Evolutionary conservation across 2,113 vertebrate species (phyloP).

Genomic region (Sceloporus undulatus): DNA sequence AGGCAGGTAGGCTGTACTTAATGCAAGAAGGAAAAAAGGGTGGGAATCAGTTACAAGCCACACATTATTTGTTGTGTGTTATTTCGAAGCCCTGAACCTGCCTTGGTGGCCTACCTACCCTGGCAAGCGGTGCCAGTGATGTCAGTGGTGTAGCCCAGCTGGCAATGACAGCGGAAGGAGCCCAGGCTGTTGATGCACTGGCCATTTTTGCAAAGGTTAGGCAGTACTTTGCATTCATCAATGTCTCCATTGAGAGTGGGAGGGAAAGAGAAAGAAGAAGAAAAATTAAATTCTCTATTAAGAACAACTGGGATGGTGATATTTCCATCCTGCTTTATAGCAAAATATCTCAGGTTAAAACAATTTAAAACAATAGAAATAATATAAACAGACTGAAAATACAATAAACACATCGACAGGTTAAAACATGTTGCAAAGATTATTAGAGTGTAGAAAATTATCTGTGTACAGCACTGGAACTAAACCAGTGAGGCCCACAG

Average conservation of each 20-base stretch:
- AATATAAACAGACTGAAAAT: too few species aligned
- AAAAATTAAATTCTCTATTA: not conserved
- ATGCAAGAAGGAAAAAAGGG: not conserved
- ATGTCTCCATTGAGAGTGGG: constrained; percentile 80
- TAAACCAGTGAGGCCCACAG: too few species aligned
- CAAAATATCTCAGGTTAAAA: too few species aligned
- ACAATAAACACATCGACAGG: too few species aligned
- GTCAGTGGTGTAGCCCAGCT: constrained; percentile 85
- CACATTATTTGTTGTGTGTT: not conserved
- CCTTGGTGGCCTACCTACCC: constrained; percentile 73
- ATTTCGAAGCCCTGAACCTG: not conserved
- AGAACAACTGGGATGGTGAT: too few species aligned
- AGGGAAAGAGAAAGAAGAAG: not conserved
- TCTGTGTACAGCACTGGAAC: too few species aligned
- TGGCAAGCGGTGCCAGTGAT: constrained; percentile 85
- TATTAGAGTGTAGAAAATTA: too few species aligned
- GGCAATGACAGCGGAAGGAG: constrained; percentile 93
- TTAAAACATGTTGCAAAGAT: too few species aligned
- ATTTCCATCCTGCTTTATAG: too few species aligned
- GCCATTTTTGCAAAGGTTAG: constrained; percentile 88
- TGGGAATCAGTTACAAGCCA: not conserved
- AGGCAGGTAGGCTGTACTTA: not conserved
- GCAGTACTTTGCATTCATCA: constrained; percentile 91
- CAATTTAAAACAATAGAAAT: too few species aligned
- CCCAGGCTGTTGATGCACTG: constrained; percentile 95